Conservation (phyloP, 2,113 vertebrate genomes). For the Nothocercus julius region DNA sequence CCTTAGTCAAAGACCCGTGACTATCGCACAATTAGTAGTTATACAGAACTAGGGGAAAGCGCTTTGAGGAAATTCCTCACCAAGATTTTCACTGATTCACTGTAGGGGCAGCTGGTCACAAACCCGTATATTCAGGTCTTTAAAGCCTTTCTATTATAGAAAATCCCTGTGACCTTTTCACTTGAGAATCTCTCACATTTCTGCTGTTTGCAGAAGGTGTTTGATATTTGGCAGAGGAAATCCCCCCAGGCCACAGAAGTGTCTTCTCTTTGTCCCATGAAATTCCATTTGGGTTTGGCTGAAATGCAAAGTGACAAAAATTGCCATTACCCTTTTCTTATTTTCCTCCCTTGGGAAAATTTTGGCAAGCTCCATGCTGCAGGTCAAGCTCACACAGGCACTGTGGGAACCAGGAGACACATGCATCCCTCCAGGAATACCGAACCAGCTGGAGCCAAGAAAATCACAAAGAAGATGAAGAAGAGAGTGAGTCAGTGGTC, state of each 20-base stretch:
- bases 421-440: neutral
- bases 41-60: neutral
- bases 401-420: neutral
- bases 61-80: neutral
- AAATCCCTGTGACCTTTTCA: slow-evolving; percentile 69
- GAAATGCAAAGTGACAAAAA: slow-evolving; percentile 47
- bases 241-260: neutral
- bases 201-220: slow-evolving; percentile 53
- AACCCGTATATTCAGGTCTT: neutral
- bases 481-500: neutral
- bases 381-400: neutral
- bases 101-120: slow-evolving; percentile 44
- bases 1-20: neutral
- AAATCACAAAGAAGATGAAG: neutral
- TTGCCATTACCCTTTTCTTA: neutral
- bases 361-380: neutral
- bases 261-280: slow-evolving; percentile 47
- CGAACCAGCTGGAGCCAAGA: neutral
- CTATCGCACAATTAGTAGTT: neutral
- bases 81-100: neutral
- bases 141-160: slow-evolving; percentile 64
- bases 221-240: slow-evolving; percentile 54
- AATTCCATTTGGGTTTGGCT: slow-evolving; percentile 22
- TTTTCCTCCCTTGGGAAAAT: slow-evolving; percentile 23
- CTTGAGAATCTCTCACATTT: slow-evolving; percentile 58